Evolutionary conservation across 2,113 vertebrate genomes (phyloP).

Genomic region (Charadrius vociferus): DNA sequence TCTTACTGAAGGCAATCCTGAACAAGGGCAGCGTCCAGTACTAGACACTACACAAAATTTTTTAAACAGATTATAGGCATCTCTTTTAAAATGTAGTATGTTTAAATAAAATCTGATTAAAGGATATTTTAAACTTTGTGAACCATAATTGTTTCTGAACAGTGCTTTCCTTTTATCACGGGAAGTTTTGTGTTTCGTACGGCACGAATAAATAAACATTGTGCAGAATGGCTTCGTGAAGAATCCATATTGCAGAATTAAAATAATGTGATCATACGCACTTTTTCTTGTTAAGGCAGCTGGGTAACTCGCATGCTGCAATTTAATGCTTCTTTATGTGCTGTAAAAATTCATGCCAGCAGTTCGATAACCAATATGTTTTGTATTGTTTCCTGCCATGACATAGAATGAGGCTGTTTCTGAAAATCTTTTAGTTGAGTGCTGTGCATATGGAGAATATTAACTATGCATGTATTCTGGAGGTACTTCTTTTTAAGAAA

Average conservation of each 20-base stretch:
- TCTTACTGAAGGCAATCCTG: neutral
- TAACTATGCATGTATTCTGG: neutral
- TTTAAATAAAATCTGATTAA: neutral
- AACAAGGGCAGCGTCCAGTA: neutral
- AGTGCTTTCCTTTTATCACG: neutral
- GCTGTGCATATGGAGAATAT: neutral
- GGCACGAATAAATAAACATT: neutral
- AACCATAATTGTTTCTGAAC: neutral
- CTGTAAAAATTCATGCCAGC: constrained; percentile 25
- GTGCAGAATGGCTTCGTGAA: neutral
- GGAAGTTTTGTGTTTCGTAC: neutral
- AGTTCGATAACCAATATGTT: neutral
- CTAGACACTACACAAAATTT: neutral
- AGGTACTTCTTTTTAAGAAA: neutral
- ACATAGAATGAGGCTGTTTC: neutral
- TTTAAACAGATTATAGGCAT: neutral
- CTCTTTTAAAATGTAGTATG: neutral
- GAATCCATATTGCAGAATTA: neutral
- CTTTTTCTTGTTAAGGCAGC: constrained; percentile 6
- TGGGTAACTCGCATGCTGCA: neutral
- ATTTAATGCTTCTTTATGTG: neutral
- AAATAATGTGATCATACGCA: neutral
- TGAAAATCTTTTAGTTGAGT: neutral
- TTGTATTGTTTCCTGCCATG: constrained; percentile 1
- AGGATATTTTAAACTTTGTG: neutral